Evolutionary conservation across 2,888 invertebrate genomes (phyloP), one percentile per base, ranked within the genome.

Genomic region (Pollenia amentaria): DNA sequence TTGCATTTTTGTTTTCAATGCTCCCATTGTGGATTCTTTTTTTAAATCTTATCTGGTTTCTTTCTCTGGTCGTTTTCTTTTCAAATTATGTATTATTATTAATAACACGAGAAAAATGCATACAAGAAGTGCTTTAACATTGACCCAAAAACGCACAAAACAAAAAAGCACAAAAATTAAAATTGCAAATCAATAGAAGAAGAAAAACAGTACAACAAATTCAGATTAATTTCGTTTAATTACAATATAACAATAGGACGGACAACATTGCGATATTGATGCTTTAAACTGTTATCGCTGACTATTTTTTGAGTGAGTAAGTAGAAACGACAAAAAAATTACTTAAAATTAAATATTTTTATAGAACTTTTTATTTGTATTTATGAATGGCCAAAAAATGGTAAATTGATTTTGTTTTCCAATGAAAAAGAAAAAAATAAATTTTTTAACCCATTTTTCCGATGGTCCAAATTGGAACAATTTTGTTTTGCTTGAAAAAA

Each of bases 101-200:
- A 60, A 38, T 48, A 60, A n/a, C 6, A 60, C 11, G 2, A 60
- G 18, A 57, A 55, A 8, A 6, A 40, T 16, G 4, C 12, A 60
- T 21, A 65, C 1, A 21, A 29, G 65, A 55, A 46, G 16, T 51
- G n/a, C 46, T 18, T 67, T 77, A 38, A 81, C 85, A 77, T 81
- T 85, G 85, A 85, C 81, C 81, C 72, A 81, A n/a, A 77, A 77
- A 51, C 21, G 53, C 60, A 51, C n/a, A 42, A 75, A 14, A 29
- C 14, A 29, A 55, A 40, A 70, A 40, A 18, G 46, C 3, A 48
- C 12, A 42, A 16, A 40, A 55, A 55, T 21, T 10, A 44, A 70
- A 64, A 67, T 48, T 60, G 84, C 78, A 73, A 67, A 21, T 55
- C 44, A 79, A 72, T 7, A 29, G 7, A 44, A 38, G n/a, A 67